Conservation (phyloP, 2,797 vertebrate genomes). For the Leucoraja ocellata region DNA sequence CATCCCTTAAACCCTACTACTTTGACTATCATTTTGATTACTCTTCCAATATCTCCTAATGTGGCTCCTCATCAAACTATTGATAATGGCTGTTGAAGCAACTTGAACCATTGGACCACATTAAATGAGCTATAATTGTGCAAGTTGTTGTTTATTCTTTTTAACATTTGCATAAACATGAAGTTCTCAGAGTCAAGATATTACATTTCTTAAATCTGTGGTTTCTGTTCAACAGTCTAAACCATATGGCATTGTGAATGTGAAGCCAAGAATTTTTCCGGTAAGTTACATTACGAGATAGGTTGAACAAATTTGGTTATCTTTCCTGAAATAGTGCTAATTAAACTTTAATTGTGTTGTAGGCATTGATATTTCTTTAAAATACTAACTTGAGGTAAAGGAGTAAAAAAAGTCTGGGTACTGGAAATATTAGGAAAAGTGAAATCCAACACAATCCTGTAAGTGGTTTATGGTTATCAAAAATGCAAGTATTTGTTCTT, state of each 20-base stretch:
- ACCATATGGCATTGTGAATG: slow-evolving; percentile 63
- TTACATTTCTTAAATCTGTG: slow-evolving; percentile 44
- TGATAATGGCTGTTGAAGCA: background rate
- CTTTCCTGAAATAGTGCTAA: background rate
- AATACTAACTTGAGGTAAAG: background rate
- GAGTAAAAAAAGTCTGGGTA: background rate
- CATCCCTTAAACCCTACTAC: background rate
- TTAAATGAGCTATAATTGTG: background rate
- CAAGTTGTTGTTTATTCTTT: background rate
- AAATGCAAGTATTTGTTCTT: background rate
- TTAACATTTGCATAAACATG: slow-evolving; percentile 37
- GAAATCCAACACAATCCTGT: background rate
- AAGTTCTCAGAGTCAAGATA: slow-evolving; percentile 39
- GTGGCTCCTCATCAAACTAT: background rate
- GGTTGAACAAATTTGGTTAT: slow-evolving; percentile 19
- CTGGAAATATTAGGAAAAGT: background rate
- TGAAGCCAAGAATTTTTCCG: slow-evolving; percentile 69
- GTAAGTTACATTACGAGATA: slow-evolving; percentile 61
- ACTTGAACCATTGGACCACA: background rate
- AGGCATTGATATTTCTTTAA: background rate
- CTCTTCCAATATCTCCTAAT: background rate
- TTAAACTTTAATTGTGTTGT: background rate
- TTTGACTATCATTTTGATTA: background rate
- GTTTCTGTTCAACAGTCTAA: slow-evolving; percentile 56
- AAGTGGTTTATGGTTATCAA: background rate